Evolutionary conservation across 2,888 invertebrate species (phyloP).

Genomic region (Clitarchus hookeri): DNA sequence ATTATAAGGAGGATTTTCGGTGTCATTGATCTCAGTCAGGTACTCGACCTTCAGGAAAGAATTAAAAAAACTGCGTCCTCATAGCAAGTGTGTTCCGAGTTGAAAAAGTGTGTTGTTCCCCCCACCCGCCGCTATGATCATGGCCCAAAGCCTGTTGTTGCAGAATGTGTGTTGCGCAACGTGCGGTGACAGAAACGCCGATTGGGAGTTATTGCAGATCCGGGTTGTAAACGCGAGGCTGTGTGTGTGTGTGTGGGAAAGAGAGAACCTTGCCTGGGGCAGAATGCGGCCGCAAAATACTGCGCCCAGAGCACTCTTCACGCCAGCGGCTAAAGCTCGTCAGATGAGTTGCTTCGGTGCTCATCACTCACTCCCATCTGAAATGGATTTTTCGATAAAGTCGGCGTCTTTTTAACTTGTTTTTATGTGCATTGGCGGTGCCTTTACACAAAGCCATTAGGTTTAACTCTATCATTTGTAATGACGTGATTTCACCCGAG

Average conservation of each 20-base stretch:
- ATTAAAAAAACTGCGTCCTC: too few relatives aligned
- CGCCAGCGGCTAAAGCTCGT: not conserved
- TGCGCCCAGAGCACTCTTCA: not conserved
- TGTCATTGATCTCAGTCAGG: too few relatives aligned
- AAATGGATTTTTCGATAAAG: conserved; percentile 24
- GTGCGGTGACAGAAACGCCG: not conserved
- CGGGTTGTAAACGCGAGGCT: not conserved
- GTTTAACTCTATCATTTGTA: conserved; percentile 25
- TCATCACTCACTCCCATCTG: conserved; percentile 23
- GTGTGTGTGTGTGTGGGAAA: too few relatives aligned
- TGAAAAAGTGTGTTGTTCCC: too few relatives aligned
- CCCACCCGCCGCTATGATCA: too few relatives aligned
- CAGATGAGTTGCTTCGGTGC: conserved; percentile 14
- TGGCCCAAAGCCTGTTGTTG: too few relatives aligned
- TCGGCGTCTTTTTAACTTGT: conserved; percentile 24
- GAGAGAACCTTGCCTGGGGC: too few relatives aligned
- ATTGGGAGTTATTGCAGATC: not conserved
- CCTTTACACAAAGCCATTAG: conserved; percentile 25
- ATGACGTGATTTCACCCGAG: not conserved
- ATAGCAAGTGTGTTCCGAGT: too few relatives aligned
- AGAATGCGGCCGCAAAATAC: not conserved
- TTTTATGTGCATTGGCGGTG: conserved; percentile 22
- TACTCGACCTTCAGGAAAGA: too few relatives aligned
- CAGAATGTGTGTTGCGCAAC: not conserved
- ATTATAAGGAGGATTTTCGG: too few relatives aligned